A percentile compares a stretch with the other conserved stretches of the same genome.
Evolutionary conservation across 1,140 invertebrate species (phyloP).

Genomic region (Hypothenemus hampei): DNA sequence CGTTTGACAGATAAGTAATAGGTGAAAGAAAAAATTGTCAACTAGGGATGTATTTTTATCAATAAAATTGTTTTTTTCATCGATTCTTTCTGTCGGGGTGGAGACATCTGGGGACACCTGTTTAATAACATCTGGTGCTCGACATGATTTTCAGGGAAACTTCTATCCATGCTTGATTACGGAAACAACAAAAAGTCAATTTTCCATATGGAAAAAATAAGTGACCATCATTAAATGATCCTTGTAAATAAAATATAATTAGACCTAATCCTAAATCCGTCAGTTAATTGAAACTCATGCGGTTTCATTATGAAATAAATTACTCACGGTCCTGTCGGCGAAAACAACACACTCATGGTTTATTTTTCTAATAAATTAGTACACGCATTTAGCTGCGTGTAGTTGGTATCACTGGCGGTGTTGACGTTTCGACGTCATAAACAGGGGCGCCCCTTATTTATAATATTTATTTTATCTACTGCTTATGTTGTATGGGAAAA

Average conservation of each 20-base stretch:
- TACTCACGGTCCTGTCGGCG: conserved; percentile 17
- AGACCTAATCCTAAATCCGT: conserved; percentile 22
- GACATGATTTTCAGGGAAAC: too few relatives aligned
- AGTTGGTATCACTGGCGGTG: conserved; percentile 17
- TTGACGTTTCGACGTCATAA: conserved; percentile 23
- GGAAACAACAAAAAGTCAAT: too few relatives aligned
- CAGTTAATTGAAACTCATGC: conserved; percentile 4
- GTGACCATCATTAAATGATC: neutral
- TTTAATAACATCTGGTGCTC: conserved; percentile 30
- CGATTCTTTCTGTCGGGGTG: too few relatives aligned
- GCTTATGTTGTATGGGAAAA: conserved; percentile 21
- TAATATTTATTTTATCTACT: conserved; percentile 17
- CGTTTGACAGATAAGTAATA: neutral
- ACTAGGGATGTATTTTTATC: neutral
- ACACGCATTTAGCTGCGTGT: conserved; percentile 23
- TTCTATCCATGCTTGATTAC: too few relatives aligned
- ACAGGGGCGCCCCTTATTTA: conserved; percentile 19
- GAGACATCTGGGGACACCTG: neutral
- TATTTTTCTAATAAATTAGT: conserved; percentile 27
- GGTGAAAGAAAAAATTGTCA: neutral
- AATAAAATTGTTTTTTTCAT: neutral
- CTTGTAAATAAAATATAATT: too few relatives aligned
- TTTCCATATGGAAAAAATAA: neutral
- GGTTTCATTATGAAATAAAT: conserved; percentile 15
- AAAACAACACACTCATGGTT: conserved; percentile 19